Base-by-base conservation (phyloP, 2,888 invertebrate species). In the Odontothrips loti region DNA sequence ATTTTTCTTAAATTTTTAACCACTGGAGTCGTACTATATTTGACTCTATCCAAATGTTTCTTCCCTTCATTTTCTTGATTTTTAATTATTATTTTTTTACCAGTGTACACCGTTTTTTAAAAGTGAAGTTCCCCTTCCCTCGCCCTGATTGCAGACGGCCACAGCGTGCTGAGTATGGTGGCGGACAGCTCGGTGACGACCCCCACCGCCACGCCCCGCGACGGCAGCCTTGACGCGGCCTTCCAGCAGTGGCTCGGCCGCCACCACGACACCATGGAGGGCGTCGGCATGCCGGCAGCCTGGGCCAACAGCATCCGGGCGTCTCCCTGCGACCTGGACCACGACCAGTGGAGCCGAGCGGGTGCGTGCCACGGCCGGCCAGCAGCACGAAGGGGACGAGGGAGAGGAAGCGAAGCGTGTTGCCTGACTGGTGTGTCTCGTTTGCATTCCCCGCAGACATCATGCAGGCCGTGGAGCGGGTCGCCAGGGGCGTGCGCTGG, bases 191-290 rank as follows among this genome's bases (percentile, higher is more conserved):
- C 94, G 17, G 90, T 95, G 29, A 91, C 94, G 83, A 93, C 95
- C 3, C 92, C 94, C 12, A 91, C 93, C 51, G 95, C 96, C 79
- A 94, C 94, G 80, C 90, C 92, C 80, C 95, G 94, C 80, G 91
- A 94, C 43, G 92, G 95, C 83, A 91, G 96, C 80, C 93, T 96
- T 85, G 95, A 94, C 78, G 93, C 94, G 79, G 96, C 96, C 80
- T 91, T 94, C 23, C 23, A 8, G 68, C 11, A 75, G 27, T 75
- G 68, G 87, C 86, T 11, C 84, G 86, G 79, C 84, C 85, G 81
- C 85, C 85, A 84, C 84, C 85, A 23, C 85, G 86, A 82, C 84
- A 85, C 84, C 80, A 85, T 85, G 29, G 85, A 87, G 17, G 86
- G 86, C 34, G 83, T 85, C 8, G 84, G 84, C 11, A 84, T 75